Evolutionary conservation across 1,140 invertebrate genomes (phyloP).

Genomic region (Microplitis demolitor): DNA sequence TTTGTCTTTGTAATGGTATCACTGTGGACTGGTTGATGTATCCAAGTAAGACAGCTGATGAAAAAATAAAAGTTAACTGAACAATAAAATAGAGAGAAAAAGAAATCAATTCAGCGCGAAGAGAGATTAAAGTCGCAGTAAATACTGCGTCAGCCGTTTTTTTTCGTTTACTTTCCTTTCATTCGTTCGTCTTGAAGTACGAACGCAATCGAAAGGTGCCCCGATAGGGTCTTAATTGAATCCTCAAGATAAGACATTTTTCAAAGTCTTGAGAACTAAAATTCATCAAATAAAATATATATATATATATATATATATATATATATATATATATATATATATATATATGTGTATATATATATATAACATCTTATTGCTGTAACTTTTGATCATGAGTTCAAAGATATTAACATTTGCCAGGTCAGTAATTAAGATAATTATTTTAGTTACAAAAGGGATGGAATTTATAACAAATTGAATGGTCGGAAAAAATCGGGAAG

Average conservation of each 20-base stretch:
- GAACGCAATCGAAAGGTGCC: conserved; percentile 9
- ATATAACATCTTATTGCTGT: too few relatives aligned
- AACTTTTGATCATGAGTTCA: too few relatives aligned
- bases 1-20: neutral
- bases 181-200: neutral
- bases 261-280: neutral
- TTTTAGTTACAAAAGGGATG: too few relatives aligned
- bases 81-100: neutral
- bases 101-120: neutral
- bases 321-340: too few relatives aligned
- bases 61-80: neutral
- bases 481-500: too few relatives aligned
- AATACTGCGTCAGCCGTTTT: conserved; percentile 6
- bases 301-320: too few relatives aligned
- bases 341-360: too few relatives aligned
- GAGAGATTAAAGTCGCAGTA: conserved; percentile 9
- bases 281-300: neutral
- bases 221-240: conserved; percentile 12
- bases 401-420: too few relatives aligned
- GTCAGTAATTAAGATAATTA: too few relatives aligned
- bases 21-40: neutral
- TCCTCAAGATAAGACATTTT: conserved; percentile 11
- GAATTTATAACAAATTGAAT: too few relatives aligned
- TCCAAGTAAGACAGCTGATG: neutral
- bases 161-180: conserved; percentile 1